Conservation (phyloP, 2,888 invertebrate species). For the Zhuqinia jingwanae region DNA sequence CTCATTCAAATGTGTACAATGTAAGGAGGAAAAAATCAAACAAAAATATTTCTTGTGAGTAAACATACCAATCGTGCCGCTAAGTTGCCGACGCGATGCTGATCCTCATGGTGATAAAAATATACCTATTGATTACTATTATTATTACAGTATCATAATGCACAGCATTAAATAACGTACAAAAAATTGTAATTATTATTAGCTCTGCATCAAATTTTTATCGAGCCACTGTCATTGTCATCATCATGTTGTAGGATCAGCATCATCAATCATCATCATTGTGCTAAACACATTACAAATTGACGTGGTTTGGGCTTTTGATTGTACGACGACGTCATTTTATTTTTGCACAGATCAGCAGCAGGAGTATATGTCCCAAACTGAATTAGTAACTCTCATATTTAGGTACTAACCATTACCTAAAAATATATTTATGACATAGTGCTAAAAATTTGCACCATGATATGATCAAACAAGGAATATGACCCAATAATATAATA, state of each 20-base stretch:
- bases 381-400: too few relatives aligned
- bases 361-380: slow-evolving; percentile 1
- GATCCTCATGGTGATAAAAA: background rate
- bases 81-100: background rate
- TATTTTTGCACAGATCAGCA: background rate
- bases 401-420: too few relatives aligned
- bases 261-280: background rate
- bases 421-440: too few relatives aligned
- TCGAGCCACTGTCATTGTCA: slow-evolving; percentile 30
- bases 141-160: background rate
- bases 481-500: background rate
- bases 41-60: background rate
- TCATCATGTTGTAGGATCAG: background rate
- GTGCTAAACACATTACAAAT: background rate
- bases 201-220: background rate
- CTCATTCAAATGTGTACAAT: too few relatives aligned
- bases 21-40: too few relatives aligned
- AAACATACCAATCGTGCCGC: background rate
- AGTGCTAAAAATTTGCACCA: slow-evolving; percentile 13
- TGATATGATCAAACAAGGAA: slow-evolving; percentile 16
- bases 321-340: background rate
- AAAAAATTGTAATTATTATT: background rate
- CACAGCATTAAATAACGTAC: background rate
- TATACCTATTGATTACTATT: background rate
- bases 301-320: background rate